A percentile compares a stretch with the other conserved stretches of the same genome.
These are phyloP conservation scores for Eriocheir sinensis DNA, from an alignment of 1,140 invertebrate species.

Conservation along the genomic window DNA sequence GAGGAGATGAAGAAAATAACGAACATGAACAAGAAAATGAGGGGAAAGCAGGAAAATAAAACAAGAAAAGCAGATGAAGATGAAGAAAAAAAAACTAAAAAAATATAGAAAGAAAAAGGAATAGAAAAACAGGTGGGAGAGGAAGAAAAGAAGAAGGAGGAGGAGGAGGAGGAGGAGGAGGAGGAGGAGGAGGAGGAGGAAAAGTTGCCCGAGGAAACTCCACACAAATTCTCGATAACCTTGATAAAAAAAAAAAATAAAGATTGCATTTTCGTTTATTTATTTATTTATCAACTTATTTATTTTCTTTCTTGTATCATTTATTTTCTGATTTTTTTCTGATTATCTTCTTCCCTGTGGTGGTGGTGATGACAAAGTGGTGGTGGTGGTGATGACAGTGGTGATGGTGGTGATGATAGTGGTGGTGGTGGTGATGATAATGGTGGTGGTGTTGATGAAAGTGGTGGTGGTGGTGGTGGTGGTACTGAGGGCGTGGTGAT, in stretches of 20 bases:
- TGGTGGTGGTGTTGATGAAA: slow-evolving; percentile 25
- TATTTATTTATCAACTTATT: not conserved
- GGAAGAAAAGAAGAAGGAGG: not conserved
- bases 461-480: slow-evolving; percentile 17
- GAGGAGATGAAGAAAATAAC: no score
- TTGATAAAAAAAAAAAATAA: no score
- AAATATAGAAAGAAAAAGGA: not conserved
- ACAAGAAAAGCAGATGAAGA: no score
- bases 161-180: not conserved
- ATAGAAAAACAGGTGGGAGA: not conserved
- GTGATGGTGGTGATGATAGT: not conserved
- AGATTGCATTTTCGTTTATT: not conserved
- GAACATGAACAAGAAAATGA: no score
- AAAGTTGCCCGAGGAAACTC: no score
- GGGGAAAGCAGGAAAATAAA: no score
- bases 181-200: no score
- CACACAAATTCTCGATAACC: no score
- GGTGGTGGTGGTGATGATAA: not conserved
- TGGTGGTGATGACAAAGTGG: not conserved
- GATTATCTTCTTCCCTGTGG: not conserved
- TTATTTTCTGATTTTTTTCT: not conserved
- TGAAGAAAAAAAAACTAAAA: no score
- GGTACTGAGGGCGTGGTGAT: not conserved
- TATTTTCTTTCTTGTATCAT: not conserved
- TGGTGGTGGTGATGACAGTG: not conserved